Percentiles rank a stretch among this genome's conserved stretches.
Conservation (phyloP, 2,113 vertebrate species). For the Fulmarus glacialis region DNA sequence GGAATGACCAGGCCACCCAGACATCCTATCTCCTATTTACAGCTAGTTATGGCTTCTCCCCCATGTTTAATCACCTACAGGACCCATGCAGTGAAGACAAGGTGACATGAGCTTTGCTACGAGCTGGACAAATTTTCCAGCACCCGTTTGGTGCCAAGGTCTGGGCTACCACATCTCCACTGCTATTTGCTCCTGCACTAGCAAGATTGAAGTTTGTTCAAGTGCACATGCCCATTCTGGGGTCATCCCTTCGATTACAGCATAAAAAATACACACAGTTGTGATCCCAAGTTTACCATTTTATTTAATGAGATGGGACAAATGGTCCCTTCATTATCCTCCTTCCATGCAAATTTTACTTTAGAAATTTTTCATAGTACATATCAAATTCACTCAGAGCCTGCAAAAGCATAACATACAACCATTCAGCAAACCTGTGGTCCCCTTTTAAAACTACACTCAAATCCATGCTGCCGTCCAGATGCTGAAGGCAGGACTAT, state of each 20-base stretch:
- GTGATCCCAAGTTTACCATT: not conserved
- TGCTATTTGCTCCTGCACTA: not conserved
- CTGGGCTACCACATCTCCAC: not conserved
- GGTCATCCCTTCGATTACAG: not conserved
- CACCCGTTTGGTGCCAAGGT: not conserved
- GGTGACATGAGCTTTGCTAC: not conserved
- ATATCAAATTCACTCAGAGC: not conserved
- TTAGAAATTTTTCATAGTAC: not conserved
- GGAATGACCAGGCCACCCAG: not conserved
- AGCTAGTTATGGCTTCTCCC: not conserved
- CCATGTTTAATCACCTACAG: not conserved
- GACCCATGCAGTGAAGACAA: not conserved
- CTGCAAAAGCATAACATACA: not conserved
- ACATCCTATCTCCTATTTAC: not conserved
- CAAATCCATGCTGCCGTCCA: not conserved
- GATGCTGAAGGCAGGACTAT: not conserved
- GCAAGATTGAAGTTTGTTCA: not conserved
- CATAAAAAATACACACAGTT: not conserved
- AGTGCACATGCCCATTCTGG: not conserved
- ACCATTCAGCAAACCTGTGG: not conserved
- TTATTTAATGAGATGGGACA: not conserved
- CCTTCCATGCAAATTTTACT: not conserved
- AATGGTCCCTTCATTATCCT: not conserved
- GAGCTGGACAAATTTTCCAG: not conserved
- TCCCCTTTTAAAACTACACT: not conserved